phyloP scores from a whole-genome alignment of 2,113 vertebrate species.

The Mobula birostris region DNA sequence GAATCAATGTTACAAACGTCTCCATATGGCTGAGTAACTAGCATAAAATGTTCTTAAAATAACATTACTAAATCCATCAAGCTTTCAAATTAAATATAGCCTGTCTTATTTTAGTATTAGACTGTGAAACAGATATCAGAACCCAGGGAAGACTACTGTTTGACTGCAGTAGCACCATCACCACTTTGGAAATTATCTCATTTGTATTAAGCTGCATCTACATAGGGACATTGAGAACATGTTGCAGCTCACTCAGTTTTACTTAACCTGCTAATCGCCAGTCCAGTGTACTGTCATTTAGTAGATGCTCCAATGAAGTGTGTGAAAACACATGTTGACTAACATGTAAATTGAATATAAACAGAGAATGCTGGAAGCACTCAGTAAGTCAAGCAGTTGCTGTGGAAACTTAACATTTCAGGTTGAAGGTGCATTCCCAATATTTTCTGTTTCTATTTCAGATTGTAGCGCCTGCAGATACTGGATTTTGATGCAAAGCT shows the following conservation, averaged over 20 bases:
- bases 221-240: not conserved
- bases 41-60: not conserved
- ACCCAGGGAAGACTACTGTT: not conserved
- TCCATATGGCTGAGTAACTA: not conserved
- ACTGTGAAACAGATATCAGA: not conserved
- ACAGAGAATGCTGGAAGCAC: not conserved
- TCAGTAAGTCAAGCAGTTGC: too few relatives aligned
- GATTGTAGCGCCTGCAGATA: too few relatives aligned
- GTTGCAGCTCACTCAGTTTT: not conserved
- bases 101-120: not conserved
- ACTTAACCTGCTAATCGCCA: not conserved
- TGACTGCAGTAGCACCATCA: not conserved
- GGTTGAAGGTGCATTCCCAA: too few relatives aligned
- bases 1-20: not conserved
- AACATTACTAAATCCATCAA: conserved; percentile 4
- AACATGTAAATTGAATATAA: not conserved
- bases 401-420: too few relatives aligned
- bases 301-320: not conserved
- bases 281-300: not conserved
- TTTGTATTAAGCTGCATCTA: not conserved
- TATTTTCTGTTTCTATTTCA: too few relatives aligned
- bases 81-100: not conserved
- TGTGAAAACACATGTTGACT: not conserved
- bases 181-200: not conserved
- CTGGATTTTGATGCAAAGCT: not conserved